Evolutionary conservation across 2,888 invertebrate species (phyloP), one percentile per base, ranked within the genome.

Genomic region (Mesodorylaimus sp.): DNA sequence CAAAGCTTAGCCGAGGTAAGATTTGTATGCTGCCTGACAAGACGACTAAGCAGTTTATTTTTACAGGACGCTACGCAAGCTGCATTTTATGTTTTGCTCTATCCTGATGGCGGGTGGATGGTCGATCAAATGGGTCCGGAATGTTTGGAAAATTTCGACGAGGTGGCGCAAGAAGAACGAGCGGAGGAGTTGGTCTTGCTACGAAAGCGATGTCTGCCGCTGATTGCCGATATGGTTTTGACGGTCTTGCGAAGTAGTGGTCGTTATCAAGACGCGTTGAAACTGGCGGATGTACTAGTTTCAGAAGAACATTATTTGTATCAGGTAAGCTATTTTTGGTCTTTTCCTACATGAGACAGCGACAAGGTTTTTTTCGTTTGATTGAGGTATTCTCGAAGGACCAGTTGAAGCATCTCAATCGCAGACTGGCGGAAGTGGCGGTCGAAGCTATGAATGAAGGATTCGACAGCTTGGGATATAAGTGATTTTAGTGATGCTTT

Each of bases 41-140:
- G 13, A 32, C 32, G 7, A 13, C 32, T 13, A 32, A 32, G 13
- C 7, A 32, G 13, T 32, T 32, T 13, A 19, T 44, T 19, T 3
- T 53, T 37, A n/a, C n/a, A n/a, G n/a, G n/a, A n/a, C n/a, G n/a
- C n/a, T n/a, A n/a, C n/a, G 23, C 21, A n/a, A 16, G n/a, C 21
- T 39, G 43, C 13, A 29, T 50, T 36, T 68, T 87, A 88, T 68
- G 81, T 89, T 0, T 66, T 91, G 36, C 67, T 85, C 10, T 89
- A 91, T 65, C 84, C 87, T 2, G 81, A 84, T 58, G 81, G 79
- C 26, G 87, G 89, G 3, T 91, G 89, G 89, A 74, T 91, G 52
- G 76, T 78, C 42, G 87, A 87, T 65, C 74, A 68, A 56, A 73
- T 73, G 43, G 68, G 73, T 21, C 71, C 48, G 28, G 21, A 39